Evolutionary conservation across 2,113 vertebrate species (phyloP).

Genomic region (Salvelinus namaycush): DNA sequence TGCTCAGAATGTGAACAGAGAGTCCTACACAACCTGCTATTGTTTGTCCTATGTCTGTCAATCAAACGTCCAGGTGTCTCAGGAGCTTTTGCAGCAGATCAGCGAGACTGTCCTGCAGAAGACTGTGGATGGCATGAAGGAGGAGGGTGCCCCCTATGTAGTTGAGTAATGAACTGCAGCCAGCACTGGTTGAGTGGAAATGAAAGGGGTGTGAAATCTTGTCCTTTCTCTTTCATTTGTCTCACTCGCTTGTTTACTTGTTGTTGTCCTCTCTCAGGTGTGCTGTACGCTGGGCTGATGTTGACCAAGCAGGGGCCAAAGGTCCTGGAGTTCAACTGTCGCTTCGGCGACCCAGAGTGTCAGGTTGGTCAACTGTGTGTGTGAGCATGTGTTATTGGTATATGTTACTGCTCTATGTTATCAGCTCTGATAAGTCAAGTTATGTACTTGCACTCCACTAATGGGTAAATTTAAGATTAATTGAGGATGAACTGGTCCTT

Average conservation of each 20-base stretch:
- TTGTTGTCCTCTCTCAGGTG: conserved; percentile 70
- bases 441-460: neutral
- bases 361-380: conserved; percentile 74
- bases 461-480: too few species aligned
- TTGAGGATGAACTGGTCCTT: too few species aligned
- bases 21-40: too few species aligned
- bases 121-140: conserved; percentile 88
- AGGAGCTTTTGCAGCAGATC: conserved; percentile 82
- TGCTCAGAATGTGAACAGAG: neutral
- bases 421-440: neutral
- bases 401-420: neutral
- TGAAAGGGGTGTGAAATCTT: neutral
- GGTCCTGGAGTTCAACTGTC: conserved; percentile 95
- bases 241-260: neutral
- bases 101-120: conserved; percentile 83
- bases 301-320: conserved; percentile 88
- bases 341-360: conserved; percentile 96
- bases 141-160: conserved; percentile 83
- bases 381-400: neutral
- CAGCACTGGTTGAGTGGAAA: neutral
- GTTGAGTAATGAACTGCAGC: conserved; percentile 42
- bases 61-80: conserved; percentile 75
- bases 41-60: conserved; percentile 1
- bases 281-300: conserved; percentile 96
- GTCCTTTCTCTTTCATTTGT: neutral